These are phyloP conservation scores for Strigamia transsilvanica DNA, from an alignment of 2,888 invertebrate genomes.

Conservation along the genomic window DNA sequence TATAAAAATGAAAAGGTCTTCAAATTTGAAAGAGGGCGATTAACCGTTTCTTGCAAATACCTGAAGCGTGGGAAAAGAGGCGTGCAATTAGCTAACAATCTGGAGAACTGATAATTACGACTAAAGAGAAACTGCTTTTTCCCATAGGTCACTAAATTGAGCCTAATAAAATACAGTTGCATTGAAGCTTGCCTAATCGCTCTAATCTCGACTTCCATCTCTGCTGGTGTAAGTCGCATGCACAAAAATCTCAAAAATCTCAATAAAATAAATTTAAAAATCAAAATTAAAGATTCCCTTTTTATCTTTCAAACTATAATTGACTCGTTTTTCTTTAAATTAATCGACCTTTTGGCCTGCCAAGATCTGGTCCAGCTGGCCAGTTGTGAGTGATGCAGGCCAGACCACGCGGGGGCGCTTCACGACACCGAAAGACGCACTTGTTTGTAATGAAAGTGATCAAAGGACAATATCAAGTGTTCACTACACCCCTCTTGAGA, in stretches of 20 bases:
- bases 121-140: neutral
- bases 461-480: constrained; percentile 13
- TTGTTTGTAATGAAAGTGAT: constrained; percentile 13
- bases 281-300: too few species aligned
- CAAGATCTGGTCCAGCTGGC: neutral
- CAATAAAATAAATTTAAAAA: too few species aligned
- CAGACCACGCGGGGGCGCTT: neutral
- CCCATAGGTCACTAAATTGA: constrained; percentile 10
- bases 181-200: neutral
- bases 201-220: too few species aligned
- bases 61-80: constrained; percentile 1
- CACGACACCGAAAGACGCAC: neutral
- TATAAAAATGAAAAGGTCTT: constrained; percentile 11
- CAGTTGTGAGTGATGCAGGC: constrained; percentile 3
- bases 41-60: constrained; percentile 11
- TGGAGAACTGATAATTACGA: neutral
- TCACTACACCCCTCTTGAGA: neutral
- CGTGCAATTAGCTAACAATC: constrained; percentile 16
- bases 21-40: neutral
- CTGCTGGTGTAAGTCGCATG: too few species aligned
- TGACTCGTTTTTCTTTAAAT: neutral
- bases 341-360: neutral
- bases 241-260: too few species aligned
- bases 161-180: constrained; percentile 12
- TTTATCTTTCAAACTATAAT: neutral